Evolutionary conservation across 2,113 vertebrate genomes (phyloP), one percentile per base, ranked within the genome.

Genomic region (Takifugu flavidus): DNA sequence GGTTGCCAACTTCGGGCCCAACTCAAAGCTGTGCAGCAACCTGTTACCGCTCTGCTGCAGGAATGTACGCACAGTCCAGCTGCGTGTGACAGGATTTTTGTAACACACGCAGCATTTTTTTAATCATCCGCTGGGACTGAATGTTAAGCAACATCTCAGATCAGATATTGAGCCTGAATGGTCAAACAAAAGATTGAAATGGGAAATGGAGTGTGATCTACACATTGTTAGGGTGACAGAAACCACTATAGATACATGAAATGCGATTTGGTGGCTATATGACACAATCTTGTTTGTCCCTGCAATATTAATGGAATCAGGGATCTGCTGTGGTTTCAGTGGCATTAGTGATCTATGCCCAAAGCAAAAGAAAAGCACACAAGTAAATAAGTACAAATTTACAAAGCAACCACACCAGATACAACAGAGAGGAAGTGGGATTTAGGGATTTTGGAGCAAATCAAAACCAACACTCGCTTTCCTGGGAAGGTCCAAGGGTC

Each of bases 301-400:
- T 47, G 44, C 44, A 15, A n/a, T 47, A 47, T 47, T 47, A 12
- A 5, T 47, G 45, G 13, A 47, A 47, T 14, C 31, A 49, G 56
- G 25, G 25, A 49, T 75, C 50, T 67, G 50, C 70, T 49, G 49
- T 34, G 31, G 43, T 62, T 79, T 75, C 26, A 51, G 65, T 60
- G 42, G 15, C 0, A 44, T 55, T n/a, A 47, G 13, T 6, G 45
- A 47, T 14, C 4, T 39, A 47, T 1, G n/a, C 2, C n/a, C 12
- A 47, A n/a, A 59, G 43, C 55, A 79, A 72, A 82, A 73, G 56
- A 64, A 47, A 47, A 47, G 5, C 15, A 83, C 72, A 76, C 75
- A 59, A 75, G 53, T 56, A 67, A 64, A 53, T 62, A 71, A 79
- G 61, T 55, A 28, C 49, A 44, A 39, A 60, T 20, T 11, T 14